These are phyloP conservation scores for Oikopleura albicans DNA, from an alignment of 23 tunicate genomes.

Conservation along the genomic window DNA sequence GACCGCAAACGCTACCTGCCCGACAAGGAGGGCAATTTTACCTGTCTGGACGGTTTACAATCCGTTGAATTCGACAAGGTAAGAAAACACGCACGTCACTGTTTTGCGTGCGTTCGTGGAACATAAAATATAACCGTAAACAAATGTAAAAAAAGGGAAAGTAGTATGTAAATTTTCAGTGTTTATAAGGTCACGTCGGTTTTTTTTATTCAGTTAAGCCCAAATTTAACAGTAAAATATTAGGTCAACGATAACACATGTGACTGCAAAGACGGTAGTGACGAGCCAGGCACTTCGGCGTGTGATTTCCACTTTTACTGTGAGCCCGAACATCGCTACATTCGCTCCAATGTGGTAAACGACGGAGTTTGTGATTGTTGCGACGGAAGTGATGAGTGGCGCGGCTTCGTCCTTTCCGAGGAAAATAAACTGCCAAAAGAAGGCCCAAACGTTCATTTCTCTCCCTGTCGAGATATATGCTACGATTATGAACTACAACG, in stretches of 20 bases:
- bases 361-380: slow-evolving; percentile 13
- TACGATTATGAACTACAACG: slow-evolving; percentile 8
- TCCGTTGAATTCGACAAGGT: background rate
- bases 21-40: background rate
- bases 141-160: no score
- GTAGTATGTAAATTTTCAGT: no score
- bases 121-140: no score
- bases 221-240: no score
- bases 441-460: background rate
- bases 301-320: slow-evolving; percentile 43
- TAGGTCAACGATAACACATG: slow-evolving; percentile 9
- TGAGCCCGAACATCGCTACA: slow-evolving; percentile 52
- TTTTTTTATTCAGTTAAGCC: no score
- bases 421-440: slow-evolving; percentile 3
- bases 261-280: slow-evolving; percentile 7
- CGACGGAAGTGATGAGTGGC: slow-evolving; percentile 10
- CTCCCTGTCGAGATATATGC: background rate
- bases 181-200: no score
- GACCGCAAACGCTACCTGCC: slow-evolving; percentile 29
- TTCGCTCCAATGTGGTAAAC: background rate
- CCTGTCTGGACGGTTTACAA: background rate
- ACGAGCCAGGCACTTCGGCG: slow-evolving; percentile 18
- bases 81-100: background rate
- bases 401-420: background rate
- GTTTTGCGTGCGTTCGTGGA: no score